Percentiles rank a stretch among this genome's conserved stretches.
Conservation (phyloP, 2,113 vertebrate genomes). For the Tretioscincus oriximinensis region DNA sequence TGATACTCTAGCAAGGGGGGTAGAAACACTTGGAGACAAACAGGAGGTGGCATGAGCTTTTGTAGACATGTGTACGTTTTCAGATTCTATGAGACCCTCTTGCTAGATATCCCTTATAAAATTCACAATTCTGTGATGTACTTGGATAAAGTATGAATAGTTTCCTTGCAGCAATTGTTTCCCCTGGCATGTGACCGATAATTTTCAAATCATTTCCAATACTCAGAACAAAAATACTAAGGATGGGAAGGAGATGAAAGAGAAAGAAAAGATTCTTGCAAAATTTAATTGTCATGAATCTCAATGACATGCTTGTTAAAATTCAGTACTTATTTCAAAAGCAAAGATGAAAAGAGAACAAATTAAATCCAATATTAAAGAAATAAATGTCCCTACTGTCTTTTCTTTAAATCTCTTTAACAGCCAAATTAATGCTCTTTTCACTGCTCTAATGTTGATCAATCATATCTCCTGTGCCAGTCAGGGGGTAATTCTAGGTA, state of each 20-base stretch:
- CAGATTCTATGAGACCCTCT: too few species aligned
- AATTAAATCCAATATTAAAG: slow-evolving; percentile 36
- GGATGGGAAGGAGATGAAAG: background rate
- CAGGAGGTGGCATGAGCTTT: too few species aligned
- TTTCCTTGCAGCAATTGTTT: background rate
- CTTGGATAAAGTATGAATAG: background rate
- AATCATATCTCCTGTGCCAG: background rate
- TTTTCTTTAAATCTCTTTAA: slow-evolving; percentile 33
- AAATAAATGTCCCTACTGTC: slow-evolving; percentile 12
- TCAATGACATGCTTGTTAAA: slow-evolving; percentile 9
- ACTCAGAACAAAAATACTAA: background rate
- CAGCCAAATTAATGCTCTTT: slow-evolving; percentile 33
- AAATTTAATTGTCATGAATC: background rate
- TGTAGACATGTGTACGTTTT: too few species aligned
- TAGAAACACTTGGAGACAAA: too few species aligned
- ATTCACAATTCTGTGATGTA: background rate
- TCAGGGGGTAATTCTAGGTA: slow-evolving; percentile 2
- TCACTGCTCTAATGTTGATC: slow-evolving; percentile 1
- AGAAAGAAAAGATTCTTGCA: background rate
- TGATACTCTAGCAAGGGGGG: too few species aligned
- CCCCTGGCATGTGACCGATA: background rate
- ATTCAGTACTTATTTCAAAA: slow-evolving; percentile 28
- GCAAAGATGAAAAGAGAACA: slow-evolving; percentile 2
- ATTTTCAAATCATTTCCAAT: background rate
- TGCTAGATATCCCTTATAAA: background rate